phyloP scores from a whole-genome alignment of 2,797 vertebrate genomes.

The Eulemur albifrons region DNA sequence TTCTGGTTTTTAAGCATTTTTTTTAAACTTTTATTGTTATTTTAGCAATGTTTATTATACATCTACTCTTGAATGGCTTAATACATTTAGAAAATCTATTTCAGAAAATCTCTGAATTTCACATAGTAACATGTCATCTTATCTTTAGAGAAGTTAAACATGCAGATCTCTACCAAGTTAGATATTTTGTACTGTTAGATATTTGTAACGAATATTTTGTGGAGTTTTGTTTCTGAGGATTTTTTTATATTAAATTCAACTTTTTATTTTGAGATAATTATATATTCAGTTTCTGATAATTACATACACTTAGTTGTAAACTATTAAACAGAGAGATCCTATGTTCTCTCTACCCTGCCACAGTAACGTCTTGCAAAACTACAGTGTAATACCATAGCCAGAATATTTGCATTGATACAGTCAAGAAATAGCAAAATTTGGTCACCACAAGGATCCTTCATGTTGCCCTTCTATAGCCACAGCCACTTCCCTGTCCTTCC shows the following conservation, averaged over 20 bases:
- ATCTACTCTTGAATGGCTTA: background rate
- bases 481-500: accelerated
- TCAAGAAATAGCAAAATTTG: background rate
- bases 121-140: background rate
- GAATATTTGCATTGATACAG: background rate
- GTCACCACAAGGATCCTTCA: background rate
- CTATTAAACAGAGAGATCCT: background rate
- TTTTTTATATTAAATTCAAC: constrained; percentile 5
- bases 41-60: background rate
- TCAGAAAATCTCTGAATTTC: constrained; percentile 31
- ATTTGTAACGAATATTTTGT: background rate
- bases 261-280: background rate
- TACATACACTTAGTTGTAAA: background rate
- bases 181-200: background rate
- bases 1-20: background rate
- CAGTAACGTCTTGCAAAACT: background rate
- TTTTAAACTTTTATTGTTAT: background rate
- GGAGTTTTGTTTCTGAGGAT: background rate
- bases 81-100: constrained; percentile 21
- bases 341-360: background rate
- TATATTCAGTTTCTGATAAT: background rate
- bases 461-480: background rate
- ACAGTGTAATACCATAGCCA: background rate
- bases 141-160: background rate
- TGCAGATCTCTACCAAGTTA: background rate